Evolutionary conservation across 2,797 vertebrate species (phyloP).

Genomic region (Babyrousa celebensis): DNA sequence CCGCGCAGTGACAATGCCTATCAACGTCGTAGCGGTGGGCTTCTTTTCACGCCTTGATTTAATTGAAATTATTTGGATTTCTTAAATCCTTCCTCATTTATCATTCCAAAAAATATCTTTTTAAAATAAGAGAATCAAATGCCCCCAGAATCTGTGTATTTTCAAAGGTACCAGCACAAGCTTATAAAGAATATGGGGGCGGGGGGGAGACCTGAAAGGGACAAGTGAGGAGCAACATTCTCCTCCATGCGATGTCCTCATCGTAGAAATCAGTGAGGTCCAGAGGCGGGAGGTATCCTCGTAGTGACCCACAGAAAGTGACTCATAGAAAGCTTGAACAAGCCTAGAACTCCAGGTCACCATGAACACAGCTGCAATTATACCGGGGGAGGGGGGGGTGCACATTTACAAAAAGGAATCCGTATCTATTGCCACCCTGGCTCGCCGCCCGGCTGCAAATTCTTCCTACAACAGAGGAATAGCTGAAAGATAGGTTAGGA

Average conservation of each 20-base stretch:
- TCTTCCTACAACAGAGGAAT: background rate
- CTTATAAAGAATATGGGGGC: background rate
- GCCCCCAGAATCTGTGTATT: background rate
- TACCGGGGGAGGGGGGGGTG: fast-evolving
- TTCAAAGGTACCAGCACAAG: background rate
- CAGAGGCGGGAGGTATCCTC: background rate
- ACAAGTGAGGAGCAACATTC: background rate
- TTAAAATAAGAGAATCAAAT: constrained; percentile 21
- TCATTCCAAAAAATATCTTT: constrained; percentile 36
- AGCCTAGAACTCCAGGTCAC: background rate
- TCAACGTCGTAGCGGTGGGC: background rate
- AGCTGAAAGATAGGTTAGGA: no score
- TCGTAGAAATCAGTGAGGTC: background rate
- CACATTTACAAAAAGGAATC: background rate
- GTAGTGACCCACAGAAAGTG: background rate
- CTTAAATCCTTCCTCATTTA: constrained; percentile 16
- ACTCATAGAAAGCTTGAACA: background rate
- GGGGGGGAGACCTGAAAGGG: background rate
- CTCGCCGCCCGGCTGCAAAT: background rate
- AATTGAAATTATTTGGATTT: constrained; percentile 40
- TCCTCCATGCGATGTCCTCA: background rate
- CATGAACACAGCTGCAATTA: background rate
- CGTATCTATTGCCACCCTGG: no score
- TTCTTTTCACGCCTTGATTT: constrained; percentile 41
- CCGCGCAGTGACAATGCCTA: background rate